Evolutionary conservation across 1,140 invertebrate species (phyloP).

Genomic region (Heliothis virescens): DNA sequence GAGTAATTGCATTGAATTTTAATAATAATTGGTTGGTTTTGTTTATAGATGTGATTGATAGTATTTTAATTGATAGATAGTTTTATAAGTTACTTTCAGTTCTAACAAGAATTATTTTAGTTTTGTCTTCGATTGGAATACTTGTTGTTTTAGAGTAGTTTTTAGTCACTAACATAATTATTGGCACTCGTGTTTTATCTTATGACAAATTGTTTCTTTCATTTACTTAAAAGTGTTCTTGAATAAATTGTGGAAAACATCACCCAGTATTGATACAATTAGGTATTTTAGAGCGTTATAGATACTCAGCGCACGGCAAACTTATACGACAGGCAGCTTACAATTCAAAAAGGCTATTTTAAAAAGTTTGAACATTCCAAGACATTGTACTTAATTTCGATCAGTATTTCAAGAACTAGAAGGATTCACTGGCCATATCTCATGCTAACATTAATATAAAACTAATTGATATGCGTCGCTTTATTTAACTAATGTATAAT

Average conservation of each 20-base stretch:
- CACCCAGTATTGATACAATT: slow-evolving; percentile 6
- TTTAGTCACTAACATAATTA: slow-evolving; percentile 17
- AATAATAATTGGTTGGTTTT: slow-evolving; percentile 25
- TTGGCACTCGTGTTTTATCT: not conserved
- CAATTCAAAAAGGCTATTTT: not conserved
- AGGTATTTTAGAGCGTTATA: slow-evolving; percentile 22
- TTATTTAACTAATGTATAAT: slow-evolving; percentile 51
- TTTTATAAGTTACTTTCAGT: slow-evolving; percentile 47
- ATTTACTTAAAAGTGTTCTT: slow-evolving; percentile 3
- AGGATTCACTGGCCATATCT: slow-evolving; percentile 19
- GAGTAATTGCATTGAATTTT: slow-evolving; percentile 34
- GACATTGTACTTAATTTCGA: slow-evolving; percentile 63
- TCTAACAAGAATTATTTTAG: slow-evolving; percentile 38
- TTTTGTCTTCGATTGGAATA: slow-evolving; percentile 38
- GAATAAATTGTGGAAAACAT: not conserved
- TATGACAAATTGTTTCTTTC: slow-evolving; percentile 3
- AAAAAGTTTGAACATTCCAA: slow-evolving; percentile 23
- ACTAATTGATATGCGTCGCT: slow-evolving; percentile 46
- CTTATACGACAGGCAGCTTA: slow-evolving; percentile 37
- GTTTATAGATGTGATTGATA: slow-evolving; percentile 37
- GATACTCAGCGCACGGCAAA: not conserved
- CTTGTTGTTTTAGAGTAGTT: slow-evolving; percentile 32
- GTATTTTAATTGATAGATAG: slow-evolving; percentile 44
- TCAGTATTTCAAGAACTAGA: slow-evolving; percentile 62
- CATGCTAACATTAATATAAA: slow-evolving; percentile 36